These are phyloP conservation scores for Calidris pugnax DNA, from an alignment of 2,113 vertebrate species.

Conservation along the genomic window DNA sequence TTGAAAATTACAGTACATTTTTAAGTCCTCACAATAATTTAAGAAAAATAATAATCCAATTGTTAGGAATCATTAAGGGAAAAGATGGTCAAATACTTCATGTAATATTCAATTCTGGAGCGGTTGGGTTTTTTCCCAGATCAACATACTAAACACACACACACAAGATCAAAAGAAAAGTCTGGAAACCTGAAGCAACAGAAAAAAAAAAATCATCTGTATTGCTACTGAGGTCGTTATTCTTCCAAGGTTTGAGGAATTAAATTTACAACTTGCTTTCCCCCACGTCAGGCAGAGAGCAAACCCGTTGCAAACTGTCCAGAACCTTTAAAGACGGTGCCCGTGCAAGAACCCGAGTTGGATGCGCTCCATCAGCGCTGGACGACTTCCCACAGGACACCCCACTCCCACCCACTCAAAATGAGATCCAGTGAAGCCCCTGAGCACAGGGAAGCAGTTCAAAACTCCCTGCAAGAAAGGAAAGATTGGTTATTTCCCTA, in stretches of 20 bases:
- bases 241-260: background rate
- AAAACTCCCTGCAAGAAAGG: background rate
- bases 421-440: background rate
- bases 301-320: background rate
- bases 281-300: background rate
- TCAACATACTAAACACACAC: background rate
- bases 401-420: background rate
- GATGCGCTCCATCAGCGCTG: rapidly evolving
- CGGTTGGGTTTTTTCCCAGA: background rate
- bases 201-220: rapidly evolving
- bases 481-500: background rate
- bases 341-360: background rate
- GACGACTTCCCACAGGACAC: background rate
- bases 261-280: background rate
- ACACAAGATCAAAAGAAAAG: background rate
- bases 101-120: background rate
- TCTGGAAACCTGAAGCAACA: background rate
- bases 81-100: background rate
- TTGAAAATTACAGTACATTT: background rate
- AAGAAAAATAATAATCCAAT: background rate
- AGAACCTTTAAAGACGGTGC: background rate
- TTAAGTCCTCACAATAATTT: background rate
- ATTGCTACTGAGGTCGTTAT: too few relatives aligned
- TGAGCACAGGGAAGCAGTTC: background rate
- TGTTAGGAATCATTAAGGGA: background rate